These are phyloP conservation scores for Lasioglossum pauxillum DNA, from an alignment of 2,888 invertebrate genomes.

Conservation along the genomic window DNA sequence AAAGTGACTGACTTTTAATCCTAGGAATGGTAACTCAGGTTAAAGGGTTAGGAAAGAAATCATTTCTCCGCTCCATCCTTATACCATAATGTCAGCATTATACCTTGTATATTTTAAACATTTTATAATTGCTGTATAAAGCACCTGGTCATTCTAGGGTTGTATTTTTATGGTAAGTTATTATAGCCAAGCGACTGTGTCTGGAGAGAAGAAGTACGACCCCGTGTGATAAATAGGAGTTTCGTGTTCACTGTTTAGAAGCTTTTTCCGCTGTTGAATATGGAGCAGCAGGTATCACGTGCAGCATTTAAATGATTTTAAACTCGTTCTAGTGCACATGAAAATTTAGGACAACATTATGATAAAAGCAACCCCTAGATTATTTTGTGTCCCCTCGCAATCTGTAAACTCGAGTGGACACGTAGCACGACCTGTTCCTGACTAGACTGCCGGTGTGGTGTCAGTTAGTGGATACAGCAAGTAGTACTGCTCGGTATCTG, in stretches of 20 bases:
- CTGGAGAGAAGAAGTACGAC: background rate
- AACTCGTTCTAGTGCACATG: background rate
- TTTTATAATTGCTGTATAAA: background rate
- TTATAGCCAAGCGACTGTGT: background rate
- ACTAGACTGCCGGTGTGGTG: background rate
- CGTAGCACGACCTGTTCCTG: background rate
- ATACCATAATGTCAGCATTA: background rate
- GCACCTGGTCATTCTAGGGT: background rate
- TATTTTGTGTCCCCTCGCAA: background rate
- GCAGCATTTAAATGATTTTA: constrained; percentile 1
- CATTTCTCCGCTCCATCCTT: background rate
- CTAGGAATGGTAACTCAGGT: background rate
- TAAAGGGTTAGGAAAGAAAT: background rate
- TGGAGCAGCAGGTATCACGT: constrained; percentile 1
- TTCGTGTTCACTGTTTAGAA: constrained; percentile 10
- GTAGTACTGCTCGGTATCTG: background rate
- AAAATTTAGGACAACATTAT: background rate
- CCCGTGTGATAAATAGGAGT: background rate
- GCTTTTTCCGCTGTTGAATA: constrained; percentile 10
- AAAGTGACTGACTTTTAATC: background rate
- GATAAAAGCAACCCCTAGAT: background rate
- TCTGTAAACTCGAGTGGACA: background rate
- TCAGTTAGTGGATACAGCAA: background rate
- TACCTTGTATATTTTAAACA: background rate
- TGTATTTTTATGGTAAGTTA: background rate